A percentile compares a stretch with the other conserved stretches of the same genome.
Conservation (phyloP, 1,140 invertebrate species). For the Aleiodes sp. region DNA sequence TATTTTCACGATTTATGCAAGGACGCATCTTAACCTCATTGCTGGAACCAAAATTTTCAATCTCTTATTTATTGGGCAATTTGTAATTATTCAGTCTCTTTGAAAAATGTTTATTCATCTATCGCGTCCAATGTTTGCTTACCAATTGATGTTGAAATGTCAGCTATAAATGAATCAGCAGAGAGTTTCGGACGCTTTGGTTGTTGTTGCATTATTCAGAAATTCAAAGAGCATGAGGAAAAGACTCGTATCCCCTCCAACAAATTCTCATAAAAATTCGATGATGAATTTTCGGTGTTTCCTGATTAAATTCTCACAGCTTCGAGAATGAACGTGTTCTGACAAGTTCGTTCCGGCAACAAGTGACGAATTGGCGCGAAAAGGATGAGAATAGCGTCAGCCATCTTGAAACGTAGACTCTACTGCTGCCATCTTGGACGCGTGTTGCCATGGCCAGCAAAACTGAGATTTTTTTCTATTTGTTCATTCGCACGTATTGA, state of each 20-base stretch:
- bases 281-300: background rate
- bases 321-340: background rate
- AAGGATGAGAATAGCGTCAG: background rate
- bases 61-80: background rate
- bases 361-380: background rate
- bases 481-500: too few relatives aligned
- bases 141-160: slow-evolving; percentile 22
- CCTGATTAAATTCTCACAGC: background rate
- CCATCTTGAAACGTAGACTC: background rate
- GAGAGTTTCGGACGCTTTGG: slow-evolving; percentile 22
- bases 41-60: background rate
- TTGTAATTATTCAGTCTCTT: too few relatives aligned
- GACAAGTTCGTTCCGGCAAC: background rate
- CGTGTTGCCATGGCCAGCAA: too few relatives aligned
- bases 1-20: too few relatives aligned
- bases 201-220: background rate
- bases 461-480: too few relatives aligned
- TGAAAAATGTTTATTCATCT: too few relatives aligned
- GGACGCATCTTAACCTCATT: too few relatives aligned
- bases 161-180: background rate
- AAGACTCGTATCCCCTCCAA: background rate
- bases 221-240: background rate
- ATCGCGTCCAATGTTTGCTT: too few relatives aligned
- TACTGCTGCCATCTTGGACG: too few relatives aligned
- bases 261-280: background rate